A percentile compares a stretch with the other conserved stretches of the same genome.
phyloP scores from a whole-genome alignment of 2,797 vertebrate genomes.

The Chelon labrosus region DNA sequence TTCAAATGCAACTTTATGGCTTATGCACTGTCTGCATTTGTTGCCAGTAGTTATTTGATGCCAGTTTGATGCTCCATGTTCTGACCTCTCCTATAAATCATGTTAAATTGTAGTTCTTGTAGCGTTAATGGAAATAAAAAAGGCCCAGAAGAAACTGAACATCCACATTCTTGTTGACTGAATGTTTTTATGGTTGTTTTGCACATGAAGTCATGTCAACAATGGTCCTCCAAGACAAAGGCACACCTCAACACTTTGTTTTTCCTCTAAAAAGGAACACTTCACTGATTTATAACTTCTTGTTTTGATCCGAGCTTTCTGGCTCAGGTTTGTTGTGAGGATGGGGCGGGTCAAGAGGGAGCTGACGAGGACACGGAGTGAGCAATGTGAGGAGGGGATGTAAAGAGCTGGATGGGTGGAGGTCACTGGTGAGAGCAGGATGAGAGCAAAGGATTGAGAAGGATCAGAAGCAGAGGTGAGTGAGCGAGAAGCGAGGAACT shows the following conservation, averaged over 20 bases:
- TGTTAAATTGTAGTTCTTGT: too few relatives aligned
- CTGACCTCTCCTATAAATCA: too few relatives aligned
- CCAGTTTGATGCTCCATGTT: too few relatives aligned
- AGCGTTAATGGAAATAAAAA: too few relatives aligned
- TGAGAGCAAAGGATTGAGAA: constrained; percentile 38
- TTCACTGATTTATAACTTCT: constrained; percentile 70
- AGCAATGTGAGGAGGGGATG: constrained; percentile 31
- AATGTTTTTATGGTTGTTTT: too few relatives aligned
- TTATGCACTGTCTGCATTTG: too few relatives aligned
- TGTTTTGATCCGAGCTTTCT: constrained; percentile 58
- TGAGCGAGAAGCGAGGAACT: constrained; percentile 55
- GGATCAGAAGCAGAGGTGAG: constrained; percentile 61
- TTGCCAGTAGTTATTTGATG: too few relatives aligned
- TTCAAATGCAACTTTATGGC: too few relatives aligned
- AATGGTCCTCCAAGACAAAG: too few relatives aligned
- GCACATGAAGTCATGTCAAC: too few relatives aligned
- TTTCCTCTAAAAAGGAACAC: constrained; percentile 34
- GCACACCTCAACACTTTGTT: constrained; percentile 27
- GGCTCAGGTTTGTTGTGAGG: constrained; percentile 48
- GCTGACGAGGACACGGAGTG: constrained; percentile 46
- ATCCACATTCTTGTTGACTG: too few relatives aligned
- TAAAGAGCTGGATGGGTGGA: constrained; percentile 23
- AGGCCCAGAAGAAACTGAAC: not conserved
- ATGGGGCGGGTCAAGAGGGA: constrained; percentile 59
- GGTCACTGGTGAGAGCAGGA: constrained; percentile 32